Evolutionary conservation across 2,888 invertebrate species (phyloP), one percentile per base, ranked within the genome.

Genomic region (Melanophora roralis): DNA sequence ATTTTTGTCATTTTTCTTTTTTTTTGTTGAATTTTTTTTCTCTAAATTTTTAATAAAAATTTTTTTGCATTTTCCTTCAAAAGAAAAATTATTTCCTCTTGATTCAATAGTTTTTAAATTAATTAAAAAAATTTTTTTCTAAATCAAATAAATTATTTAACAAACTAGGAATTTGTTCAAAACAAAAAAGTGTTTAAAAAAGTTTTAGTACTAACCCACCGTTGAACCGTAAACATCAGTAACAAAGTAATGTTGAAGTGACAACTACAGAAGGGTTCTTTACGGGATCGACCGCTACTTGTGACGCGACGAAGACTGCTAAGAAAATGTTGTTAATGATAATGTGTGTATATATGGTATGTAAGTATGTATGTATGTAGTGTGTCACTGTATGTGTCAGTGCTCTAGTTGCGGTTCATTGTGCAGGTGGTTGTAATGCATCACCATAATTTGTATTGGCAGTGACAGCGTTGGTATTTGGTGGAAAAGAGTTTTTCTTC

Each of bases 351-450:
- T 75, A 75, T 76, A 64, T 67, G n/a, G n/a, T n/a, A n/a, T n/a
- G n/a, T n/a, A n/a, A n/a, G n/a, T n/a, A n/a, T n/a, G n/a, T n/a
- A n/a, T n/a, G n/a, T n/a, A n/a, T n/a, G n/a, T n/a, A n/a, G n/a
- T n/a, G n/a, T n/a, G n/a, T n/a, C n/a, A n/a, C n/a, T n/a, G n/a
- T n/a, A n/a, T n/a, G n/a, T n/a, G 68, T 64, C 57, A 62, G 76
- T 76, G 64, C 76, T 80, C 75, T 64, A 76, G 57, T 80, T 76
- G 67, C 49, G 72, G 72, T 79, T 64, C 57, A 16, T n/a, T 53
- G 16, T 69, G 38, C 47, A 53, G 74, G 59, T 59, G 62, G n/a
- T n/a, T n/a, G n/a, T n/a, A n/a, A 64, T 68, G 55, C 55, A 43
- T 67, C 47, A 23, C 60, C 60, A 71, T 60, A 62, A n/a, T 27